Conservation (phyloP, 1,140 invertebrate species). For the Sycophaga agraensis region DNA sequence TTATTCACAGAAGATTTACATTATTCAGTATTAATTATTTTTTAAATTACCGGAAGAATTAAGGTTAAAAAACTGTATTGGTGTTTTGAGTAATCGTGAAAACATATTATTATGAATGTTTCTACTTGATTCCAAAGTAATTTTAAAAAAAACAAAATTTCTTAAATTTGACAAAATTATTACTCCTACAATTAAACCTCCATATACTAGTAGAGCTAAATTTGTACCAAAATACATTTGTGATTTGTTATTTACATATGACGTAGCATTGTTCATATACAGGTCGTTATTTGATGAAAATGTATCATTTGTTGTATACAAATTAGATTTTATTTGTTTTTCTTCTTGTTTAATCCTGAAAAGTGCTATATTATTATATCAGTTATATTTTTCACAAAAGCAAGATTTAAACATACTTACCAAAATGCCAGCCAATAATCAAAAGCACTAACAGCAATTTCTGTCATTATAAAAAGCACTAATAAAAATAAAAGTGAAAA, state of each 20-base stretch:
- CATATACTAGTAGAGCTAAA: slow-evolving; percentile 52
- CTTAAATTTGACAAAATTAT: slow-evolving; percentile 47
- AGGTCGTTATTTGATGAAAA: neutral
- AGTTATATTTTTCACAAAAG: neutral
- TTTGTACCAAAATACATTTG: neutral
- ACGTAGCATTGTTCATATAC: neutral
- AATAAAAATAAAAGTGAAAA: neutral
- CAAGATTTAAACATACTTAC: neutral
- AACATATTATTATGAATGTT: slow-evolving; percentile 71
- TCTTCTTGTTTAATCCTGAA: slow-evolving; percentile 1
- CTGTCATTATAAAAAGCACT: neutral
- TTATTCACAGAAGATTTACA: no score
- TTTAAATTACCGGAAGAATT: slow-evolving; percentile 63
- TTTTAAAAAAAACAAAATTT: slow-evolving; percentile 57
- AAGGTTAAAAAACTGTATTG: slow-evolving; percentile 70
- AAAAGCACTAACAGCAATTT: neutral
- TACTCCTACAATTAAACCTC: slow-evolving; percentile 43
- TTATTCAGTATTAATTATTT: no score
- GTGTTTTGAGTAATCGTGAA: slow-evolving; percentile 61
- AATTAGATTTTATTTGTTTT: neutral
- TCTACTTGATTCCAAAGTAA: slow-evolving; percentile 68
- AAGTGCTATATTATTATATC: neutral
- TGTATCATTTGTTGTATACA: neutral
- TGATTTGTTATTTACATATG: neutral
- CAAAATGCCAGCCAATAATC: slow-evolving; percentile 19